Percentiles rank a stretch among this genome's conserved stretches.
Conservation (phyloP, 2,888 invertebrate genomes). For the Eucera pruinosa region DNA sequence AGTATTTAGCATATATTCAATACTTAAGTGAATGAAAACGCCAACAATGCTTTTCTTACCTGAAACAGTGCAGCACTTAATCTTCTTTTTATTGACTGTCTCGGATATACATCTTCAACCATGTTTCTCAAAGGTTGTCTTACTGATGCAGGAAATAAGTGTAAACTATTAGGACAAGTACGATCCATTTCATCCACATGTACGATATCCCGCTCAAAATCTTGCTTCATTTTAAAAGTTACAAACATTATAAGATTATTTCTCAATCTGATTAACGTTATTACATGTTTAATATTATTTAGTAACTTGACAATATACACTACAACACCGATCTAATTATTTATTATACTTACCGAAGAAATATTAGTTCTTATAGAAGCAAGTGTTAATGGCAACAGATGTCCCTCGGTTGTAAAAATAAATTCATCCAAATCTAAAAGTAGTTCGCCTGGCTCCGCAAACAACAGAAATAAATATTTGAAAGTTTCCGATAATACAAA, state of each 20-base stretch:
- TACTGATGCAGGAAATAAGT: slow-evolving; percentile 93
- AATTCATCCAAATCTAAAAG: slow-evolving; percentile 93
- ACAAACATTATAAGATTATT: background rate
- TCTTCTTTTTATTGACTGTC: slow-evolving; percentile 86
- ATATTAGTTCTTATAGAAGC: slow-evolving; percentile 88
- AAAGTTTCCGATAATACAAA: slow-evolving; percentile 99
- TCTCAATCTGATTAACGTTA: background rate
- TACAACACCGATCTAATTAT: no score
- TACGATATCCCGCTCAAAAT: slow-evolving; percentile 80
- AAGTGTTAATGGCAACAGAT: slow-evolving; percentile 94
- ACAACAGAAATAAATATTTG: slow-evolving; percentile 97
- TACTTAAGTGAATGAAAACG: slow-evolving; percentile 11
- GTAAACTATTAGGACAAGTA: slow-evolving; percentile 94
- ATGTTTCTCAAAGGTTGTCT: slow-evolving; percentile 93
- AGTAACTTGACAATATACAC: no score
- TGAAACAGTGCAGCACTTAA: slow-evolving; percentile 90
- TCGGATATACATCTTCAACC: slow-evolving; percentile 92
- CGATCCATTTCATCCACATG: slow-evolving; percentile 88
- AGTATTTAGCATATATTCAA: slow-evolving; percentile 1
- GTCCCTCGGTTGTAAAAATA: slow-evolving; percentile 97
- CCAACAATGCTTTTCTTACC: slow-evolving; percentile 73
- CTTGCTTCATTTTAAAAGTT: slow-evolving; percentile 67
- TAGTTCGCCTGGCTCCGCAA: slow-evolving; percentile 94
- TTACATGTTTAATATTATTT: no score
- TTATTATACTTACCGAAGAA: slow-evolving; percentile 83